Conservation (phyloP, 2,113 vertebrate species). For the Hippocampus zosterae region DNA sequence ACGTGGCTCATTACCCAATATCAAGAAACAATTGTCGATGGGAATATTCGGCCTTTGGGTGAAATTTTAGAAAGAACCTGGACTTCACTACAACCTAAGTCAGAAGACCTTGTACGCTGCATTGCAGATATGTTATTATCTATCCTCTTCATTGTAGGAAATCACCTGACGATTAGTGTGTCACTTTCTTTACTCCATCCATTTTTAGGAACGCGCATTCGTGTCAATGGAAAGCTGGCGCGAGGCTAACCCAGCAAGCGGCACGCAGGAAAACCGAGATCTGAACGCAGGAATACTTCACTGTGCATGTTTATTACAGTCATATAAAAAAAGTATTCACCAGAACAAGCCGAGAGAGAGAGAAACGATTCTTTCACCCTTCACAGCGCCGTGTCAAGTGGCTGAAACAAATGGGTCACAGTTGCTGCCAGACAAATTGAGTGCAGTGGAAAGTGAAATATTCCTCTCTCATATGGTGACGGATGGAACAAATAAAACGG, state of each 20-base stretch:
- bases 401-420: conserved; percentile 1
- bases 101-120: not conserved
- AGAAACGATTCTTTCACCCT: not conserved
- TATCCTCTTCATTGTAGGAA: no score
- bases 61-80: not conserved
- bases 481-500: not conserved
- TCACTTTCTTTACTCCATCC: not conserved
- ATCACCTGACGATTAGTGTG: not conserved
- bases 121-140: not conserved
- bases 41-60: not conserved
- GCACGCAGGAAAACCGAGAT: not conserved
- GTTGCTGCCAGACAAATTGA: conserved; percentile 5
- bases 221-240: not conserved
- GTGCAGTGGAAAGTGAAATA: not conserved
- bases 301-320: not conserved
- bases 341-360: not conserved
- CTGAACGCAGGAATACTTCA: not conserved
- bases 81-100: not conserved
- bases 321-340: not conserved
- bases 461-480: not conserved
- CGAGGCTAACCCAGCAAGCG: not conserved
- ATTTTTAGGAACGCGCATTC: not conserved
- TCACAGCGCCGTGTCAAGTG: not conserved
- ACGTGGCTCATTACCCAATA: not conserved
- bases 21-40: not conserved